Conservation (phyloP, 2,797 vertebrate species). For the Coracias cyanogaster region DNA sequence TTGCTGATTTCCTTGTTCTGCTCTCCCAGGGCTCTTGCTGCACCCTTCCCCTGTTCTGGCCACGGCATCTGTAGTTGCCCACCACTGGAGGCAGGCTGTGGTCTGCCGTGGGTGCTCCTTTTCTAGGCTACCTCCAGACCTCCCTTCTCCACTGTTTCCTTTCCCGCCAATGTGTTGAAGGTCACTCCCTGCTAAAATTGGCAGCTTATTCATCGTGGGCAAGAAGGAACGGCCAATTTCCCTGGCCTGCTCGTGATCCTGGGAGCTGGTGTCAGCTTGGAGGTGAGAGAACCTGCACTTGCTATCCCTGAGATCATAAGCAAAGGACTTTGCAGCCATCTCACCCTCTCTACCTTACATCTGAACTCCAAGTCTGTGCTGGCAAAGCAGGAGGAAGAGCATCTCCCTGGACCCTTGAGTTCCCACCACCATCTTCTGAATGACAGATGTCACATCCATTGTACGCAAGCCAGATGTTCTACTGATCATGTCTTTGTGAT, state of each 20-base stretch:
- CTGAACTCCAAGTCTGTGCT: not conserved
- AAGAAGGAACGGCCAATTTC: not conserved
- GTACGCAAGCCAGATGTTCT: not conserved
- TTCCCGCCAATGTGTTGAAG: not conserved
- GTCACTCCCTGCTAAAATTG: conserved; percentile 32
- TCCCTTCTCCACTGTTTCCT: not conserved
- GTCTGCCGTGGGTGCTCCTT: not conserved
- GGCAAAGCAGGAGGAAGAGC: not conserved
- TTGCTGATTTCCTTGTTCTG: not conserved
- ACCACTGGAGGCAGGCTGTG: not conserved
- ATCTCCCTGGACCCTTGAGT: not conserved
- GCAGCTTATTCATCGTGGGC: not conserved
- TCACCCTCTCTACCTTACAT: not conserved
- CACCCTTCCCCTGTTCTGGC: not conserved
- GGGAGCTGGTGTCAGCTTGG: not conserved
- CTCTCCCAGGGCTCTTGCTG: not conserved
- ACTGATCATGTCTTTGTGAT: not conserved
- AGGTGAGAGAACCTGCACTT: not conserved
- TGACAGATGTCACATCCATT: not conserved
- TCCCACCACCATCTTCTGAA: not conserved
- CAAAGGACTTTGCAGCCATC: not conserved
- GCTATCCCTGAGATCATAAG: rapidly evolving
- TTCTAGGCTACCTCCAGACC: not conserved
- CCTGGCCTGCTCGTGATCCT: not conserved
- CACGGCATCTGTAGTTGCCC: not conserved